Conservation (phyloP, 2,888 invertebrate species). For the Drosophila buzzatii region DNA sequence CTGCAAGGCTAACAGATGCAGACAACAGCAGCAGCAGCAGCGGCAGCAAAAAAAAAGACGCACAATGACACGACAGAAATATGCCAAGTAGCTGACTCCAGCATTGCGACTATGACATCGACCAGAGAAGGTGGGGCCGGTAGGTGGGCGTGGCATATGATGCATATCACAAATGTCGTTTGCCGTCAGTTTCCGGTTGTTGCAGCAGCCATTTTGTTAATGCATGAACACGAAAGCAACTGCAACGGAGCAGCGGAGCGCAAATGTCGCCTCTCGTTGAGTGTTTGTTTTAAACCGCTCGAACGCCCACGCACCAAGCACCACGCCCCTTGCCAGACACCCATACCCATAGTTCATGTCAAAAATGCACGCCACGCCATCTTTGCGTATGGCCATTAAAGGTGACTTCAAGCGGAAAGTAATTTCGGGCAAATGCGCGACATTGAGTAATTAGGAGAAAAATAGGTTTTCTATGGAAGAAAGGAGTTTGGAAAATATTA, state of each 20-base stretch:
- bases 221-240: conserved; percentile 78
- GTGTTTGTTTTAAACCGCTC: conserved; percentile 31
- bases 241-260: conserved; percentile 37
- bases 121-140: neutral
- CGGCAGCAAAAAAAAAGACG: conserved; percentile 60
- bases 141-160: conserved; percentile 58
- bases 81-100: conserved; percentile 74
- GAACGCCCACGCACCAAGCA: conserved; percentile 12
- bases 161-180: conserved; percentile 80
- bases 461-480: no score
- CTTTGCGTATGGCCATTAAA: conserved; percentile 6
- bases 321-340: no score
- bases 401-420: conserved; percentile 62
- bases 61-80: conserved; percentile 78
- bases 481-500: no score
- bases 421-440: conserved; percentile 42
- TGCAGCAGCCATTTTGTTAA: conserved; percentile 80
- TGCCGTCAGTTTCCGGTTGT: conserved; percentile 81
- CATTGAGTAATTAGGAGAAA: neutral
- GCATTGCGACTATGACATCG: conserved; percentile 47
- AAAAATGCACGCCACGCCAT: conserved; percentile 1
- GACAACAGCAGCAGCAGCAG: conserved; percentile 47
- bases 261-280: conserved; percentile 43
- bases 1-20: conserved; percentile 78
- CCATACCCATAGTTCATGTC: neutral